These are phyloP conservation scores for Onychostruthus taczanowskii DNA, from an alignment of 2,113 vertebrate species.

Conservation along the genomic window DNA sequence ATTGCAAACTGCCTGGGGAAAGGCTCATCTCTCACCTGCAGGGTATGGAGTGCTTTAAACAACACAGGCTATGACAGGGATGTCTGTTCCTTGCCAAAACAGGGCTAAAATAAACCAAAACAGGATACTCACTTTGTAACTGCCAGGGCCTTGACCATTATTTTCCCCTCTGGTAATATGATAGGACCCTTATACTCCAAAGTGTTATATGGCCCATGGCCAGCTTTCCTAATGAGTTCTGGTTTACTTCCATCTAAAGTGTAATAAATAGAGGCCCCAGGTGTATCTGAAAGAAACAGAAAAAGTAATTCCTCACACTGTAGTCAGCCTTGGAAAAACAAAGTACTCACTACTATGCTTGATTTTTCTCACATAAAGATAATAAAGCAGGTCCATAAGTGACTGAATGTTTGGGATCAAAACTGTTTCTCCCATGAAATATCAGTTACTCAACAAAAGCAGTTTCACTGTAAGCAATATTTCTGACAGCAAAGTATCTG, in stretches of 20 bases:
- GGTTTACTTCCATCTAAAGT: constrained; percentile 91
- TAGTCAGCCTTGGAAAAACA: background rate
- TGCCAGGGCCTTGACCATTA: constrained; percentile 85
- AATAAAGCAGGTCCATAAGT: background rate
- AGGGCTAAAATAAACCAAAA: background rate
- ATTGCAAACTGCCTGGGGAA: background rate
- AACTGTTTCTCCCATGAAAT: background rate
- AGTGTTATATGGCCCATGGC: constrained; percentile 71
- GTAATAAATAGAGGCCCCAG: constrained; percentile 83
- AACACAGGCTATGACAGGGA: background rate
- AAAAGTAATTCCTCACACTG: background rate
- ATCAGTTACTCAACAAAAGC: background rate
- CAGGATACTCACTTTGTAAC: constrained; percentile 80
- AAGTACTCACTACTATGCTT: background rate
- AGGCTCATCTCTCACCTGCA: background rate
- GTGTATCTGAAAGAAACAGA: constrained; percentile 78
- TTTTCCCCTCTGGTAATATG: constrained; percentile 82
- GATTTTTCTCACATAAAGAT: background rate
- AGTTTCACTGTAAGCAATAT: background rate
- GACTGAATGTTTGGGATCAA: background rate
- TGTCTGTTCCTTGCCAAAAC: background rate
- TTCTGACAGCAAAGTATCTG: background rate
- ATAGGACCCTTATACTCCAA: constrained; percentile 83
- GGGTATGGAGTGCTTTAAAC: background rate
- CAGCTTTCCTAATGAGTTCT: constrained; percentile 68